Evolutionary conservation across 2,797 vertebrate genomes (phyloP), one percentile per base, ranked within the genome.

Genomic region (Lithobates sylvaticus): DNA sequence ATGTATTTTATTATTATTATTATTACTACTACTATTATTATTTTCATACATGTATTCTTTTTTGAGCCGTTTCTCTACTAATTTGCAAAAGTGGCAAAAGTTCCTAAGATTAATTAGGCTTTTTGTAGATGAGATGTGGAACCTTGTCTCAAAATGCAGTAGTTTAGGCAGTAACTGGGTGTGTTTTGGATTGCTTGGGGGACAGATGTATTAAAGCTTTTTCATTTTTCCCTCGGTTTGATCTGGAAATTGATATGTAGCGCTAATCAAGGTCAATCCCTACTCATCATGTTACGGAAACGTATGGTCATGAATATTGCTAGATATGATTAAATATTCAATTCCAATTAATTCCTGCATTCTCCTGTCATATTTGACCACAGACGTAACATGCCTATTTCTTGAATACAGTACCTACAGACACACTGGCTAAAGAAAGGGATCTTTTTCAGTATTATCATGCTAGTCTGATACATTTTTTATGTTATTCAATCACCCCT

Each of bases 401-500:
- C 44, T 50, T 70, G 27, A 80, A 36, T 34, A n/a, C 65, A 80
- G 26, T 34, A n/a, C 65, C 32, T 39, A 79, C 15, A 78, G 39
- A 39, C 26, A 36, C 47, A n/a, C 44, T 70, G 67, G 44, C 67
- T 72, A 61, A 6, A 73, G 50, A 61, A 72, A 39, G 50, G 61
- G 34, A 81, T 81, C 32, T 64, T 29, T 81, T 73, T 36, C 7
- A 36, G 68, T 12, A 61, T 42, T 23, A 61, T 81, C 79, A 36
- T 73, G 26, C n/a, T 54, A 72, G 50, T 81, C 16, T 39, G 23
- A n/a, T 39, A 58, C 15, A 50, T 72, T 73, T 73, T 61, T 64
- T 81, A 64, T 73, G 69, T 81, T 73, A n/a, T n/a, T 27, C 47
- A 81, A 39, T 54, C 44, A 58, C 69, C 71, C 68, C 69, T 61